Conservation (phyloP, 1,140 invertebrate genomes). For the Idris sp. region DNA sequence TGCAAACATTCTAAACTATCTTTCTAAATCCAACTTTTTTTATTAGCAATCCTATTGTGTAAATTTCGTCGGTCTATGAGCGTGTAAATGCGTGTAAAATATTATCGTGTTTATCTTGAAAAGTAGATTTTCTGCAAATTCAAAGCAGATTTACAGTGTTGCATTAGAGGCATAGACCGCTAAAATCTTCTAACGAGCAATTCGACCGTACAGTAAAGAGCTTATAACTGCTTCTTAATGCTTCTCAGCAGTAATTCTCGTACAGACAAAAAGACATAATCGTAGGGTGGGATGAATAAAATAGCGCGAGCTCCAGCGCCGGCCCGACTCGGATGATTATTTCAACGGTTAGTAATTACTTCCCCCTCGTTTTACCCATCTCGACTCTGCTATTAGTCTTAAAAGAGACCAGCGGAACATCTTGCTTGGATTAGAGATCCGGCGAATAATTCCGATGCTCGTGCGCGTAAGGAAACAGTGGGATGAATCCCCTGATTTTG, state of each 20-base stretch:
- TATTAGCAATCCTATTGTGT: too few relatives aligned
- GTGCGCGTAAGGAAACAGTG: slow-evolving; percentile 44
- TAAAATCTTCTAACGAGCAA: slow-evolving; percentile 57
- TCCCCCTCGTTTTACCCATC: slow-evolving; percentile 59
- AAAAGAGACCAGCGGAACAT: slow-evolving; percentile 58
- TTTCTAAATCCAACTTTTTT: too few relatives aligned
- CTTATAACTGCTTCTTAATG: slow-evolving; percentile 60
- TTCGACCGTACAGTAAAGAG: slow-evolving; percentile 59
- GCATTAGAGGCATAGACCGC: slow-evolving; percentile 51
- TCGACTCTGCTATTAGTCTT: slow-evolving; percentile 58
- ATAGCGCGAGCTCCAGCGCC: slow-evolving; percentile 48
- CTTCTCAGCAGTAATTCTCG: slow-evolving; percentile 56
- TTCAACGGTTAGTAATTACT: slow-evolving; percentile 66
- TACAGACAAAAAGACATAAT: slow-evolving; percentile 60
- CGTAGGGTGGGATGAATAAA: slow-evolving; percentile 61
- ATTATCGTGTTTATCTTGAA: slow-evolving; percentile 46
- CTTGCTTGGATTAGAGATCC: slow-evolving; percentile 61
- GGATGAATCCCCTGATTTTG: slow-evolving; percentile 49
- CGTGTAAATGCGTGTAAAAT: slow-evolving; percentile 38
- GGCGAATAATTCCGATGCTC: slow-evolving; percentile 60
- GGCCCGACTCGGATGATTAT: slow-evolving; percentile 60
- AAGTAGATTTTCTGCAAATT: slow-evolving; percentile 53
- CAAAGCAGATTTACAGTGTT: slow-evolving; percentile 57
- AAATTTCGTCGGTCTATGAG: too few relatives aligned
- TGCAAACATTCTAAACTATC: too few relatives aligned